Evolutionary conservation across 2,888 invertebrate genomes (phyloP).

Genomic region (Drosophila antonietae): DNA sequence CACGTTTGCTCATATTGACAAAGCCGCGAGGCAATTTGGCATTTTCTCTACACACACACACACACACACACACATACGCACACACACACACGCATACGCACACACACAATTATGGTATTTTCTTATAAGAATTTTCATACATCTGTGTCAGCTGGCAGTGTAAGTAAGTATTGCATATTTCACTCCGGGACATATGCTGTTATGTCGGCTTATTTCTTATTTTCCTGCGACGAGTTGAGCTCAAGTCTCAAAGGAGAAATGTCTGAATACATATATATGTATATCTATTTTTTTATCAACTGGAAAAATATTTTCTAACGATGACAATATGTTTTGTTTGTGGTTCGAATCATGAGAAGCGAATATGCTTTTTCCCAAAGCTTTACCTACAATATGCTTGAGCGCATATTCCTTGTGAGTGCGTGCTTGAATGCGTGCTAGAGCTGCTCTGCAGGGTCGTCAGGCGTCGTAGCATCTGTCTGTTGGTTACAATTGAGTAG

Average conservation of each 20-base stretch:
- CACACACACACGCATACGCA: too few species aligned
- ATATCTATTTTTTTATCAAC: neutral
- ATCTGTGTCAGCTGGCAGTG: neutral
- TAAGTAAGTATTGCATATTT: neutral
- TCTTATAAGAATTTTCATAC: neutral
- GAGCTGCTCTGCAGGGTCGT: neutral
- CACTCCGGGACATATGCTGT: neutral
- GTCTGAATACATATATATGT: too few species aligned
- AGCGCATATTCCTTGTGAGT: neutral
- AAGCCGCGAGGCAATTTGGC: neutral
- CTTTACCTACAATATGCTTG: neutral
- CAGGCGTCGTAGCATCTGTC: neutral
- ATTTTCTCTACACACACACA: neutral
- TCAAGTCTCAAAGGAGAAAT: neutral
- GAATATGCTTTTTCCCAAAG: neutral
- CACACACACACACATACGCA: too few species aligned
- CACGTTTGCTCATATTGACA: neutral
- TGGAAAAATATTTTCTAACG: constrained; percentile 4
- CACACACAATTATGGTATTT: neutral
- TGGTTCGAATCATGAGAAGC: neutral
- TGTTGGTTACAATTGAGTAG: neutral
- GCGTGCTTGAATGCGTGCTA: too few species aligned
- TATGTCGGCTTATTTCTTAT: constrained; percentile 1
- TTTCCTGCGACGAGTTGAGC: neutral
- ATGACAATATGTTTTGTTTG: constrained; percentile 1